These are phyloP conservation scores for Hydrotaea cyrtoneurina DNA, from an alignment of 2,888 invertebrate species.

Conservation along the genomic window DNA sequence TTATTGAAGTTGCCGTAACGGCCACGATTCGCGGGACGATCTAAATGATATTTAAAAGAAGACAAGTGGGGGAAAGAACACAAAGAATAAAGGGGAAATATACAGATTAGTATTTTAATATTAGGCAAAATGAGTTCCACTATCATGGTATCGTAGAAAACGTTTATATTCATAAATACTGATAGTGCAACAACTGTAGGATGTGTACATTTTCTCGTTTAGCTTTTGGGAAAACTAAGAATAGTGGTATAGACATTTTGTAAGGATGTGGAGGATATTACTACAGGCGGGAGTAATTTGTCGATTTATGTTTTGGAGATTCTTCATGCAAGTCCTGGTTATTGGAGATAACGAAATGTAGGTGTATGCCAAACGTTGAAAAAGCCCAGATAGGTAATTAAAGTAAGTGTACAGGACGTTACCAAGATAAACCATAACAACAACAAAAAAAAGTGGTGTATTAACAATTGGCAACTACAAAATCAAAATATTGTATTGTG, in stretches of 20 bases:
- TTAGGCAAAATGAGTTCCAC: background rate
- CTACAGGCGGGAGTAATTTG: slow-evolving; percentile 35
- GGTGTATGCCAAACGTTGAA: background rate
- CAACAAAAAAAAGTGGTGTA: slow-evolving; percentile 4
- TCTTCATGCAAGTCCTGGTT: slow-evolving; percentile 6
- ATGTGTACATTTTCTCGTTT: background rate
- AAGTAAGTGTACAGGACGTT: background rate
- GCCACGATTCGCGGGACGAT: slow-evolving; percentile 80
- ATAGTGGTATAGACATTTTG: slow-evolving; percentile 21
- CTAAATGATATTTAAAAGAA: slow-evolving; percentile 68
- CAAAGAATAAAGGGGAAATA: background rate
- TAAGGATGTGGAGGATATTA: slow-evolving; percentile 22
- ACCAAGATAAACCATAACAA: slow-evolving; percentile 1
- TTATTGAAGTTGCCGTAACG: slow-evolving; percentile 80
- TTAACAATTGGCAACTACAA: slow-evolving; percentile 17
- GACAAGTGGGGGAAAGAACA: background rate
- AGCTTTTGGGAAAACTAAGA: slow-evolving; percentile 15
- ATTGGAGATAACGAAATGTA: background rate
- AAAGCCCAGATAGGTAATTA: background rate
- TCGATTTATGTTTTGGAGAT: background rate
- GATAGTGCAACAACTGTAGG: background rate
- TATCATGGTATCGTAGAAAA: background rate
- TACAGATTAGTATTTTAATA: slow-evolving; percentile 40
- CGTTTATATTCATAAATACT: background rate
- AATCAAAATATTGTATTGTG: slow-evolving; percentile 14